Base-by-base conservation (phyloP, 2,797 vertebrate species). In the Callimico goeldii region DNA sequence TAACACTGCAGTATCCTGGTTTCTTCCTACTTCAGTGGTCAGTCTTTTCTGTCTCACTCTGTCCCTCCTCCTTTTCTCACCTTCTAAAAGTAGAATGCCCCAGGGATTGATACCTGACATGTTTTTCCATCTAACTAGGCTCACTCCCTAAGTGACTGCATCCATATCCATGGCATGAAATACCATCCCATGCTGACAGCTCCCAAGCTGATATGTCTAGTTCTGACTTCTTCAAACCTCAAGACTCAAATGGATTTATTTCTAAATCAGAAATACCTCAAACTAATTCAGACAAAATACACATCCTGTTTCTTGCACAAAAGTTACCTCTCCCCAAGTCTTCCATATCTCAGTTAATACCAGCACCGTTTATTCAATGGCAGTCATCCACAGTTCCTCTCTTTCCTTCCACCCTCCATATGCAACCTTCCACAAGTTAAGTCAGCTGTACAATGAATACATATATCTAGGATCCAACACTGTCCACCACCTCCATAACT, bases 191-290 rank as follows among this genome's bases (percentile, higher is more conserved):
- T 22, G 24, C 5, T 64, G 50, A 80, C 46, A 46, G 52, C 41
- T 90, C 11, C 72, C 52, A 82, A 57, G 55, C 52, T 75, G 90
- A 15, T 55, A 41, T 36, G 64, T 70, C 48, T n/a, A 83, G 17
- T 43, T 36, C 41, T 70, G 33, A 93, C 39, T 22, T 64, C 92
- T 90, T 93, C 19, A n/a, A 96, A 83, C 46, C 10, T 58, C 15
- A 81, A 95, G 57, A 14, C 5, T 46, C 46, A 58, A 92, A 77
- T 61, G 88, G 50, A 93, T 55, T 80, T 94, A 93, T 61, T 75
- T 94, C 50, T 93, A 90, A 90, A 87, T 89, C 67, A 72, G 28
- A 96, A 96, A 86, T 39, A 91, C 24, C 61, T 82, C 58, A 48
- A 95, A 87, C 13, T 73, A 83, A 75, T 95, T 96, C 88, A 80